phyloP scores from a whole-genome alignment of 92 coral and sea anemone species.

The Palythoa grandiflora region DNA sequence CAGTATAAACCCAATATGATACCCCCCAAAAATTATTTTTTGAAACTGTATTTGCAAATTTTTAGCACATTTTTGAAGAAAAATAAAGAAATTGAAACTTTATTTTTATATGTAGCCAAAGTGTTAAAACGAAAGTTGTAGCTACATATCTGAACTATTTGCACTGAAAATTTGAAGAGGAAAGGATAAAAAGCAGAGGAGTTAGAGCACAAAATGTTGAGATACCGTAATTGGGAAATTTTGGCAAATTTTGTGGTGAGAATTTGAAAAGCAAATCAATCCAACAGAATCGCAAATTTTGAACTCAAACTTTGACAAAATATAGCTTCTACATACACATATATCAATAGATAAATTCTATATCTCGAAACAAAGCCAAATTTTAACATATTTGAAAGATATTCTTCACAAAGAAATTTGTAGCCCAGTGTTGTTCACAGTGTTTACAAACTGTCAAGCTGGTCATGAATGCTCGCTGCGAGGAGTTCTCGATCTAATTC shows the following conservation, averaged over 20 bases:
- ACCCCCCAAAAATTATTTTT: conserved; percentile 10
- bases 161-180: conserved; percentile 27
- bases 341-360: too few relatives aligned
- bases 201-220: conserved; percentile 29
- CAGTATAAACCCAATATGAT: conserved; percentile 13
- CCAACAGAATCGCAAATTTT: too few relatives aligned
- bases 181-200: conserved; percentile 29
- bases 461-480: conserved; percentile 24
- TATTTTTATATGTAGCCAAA: conserved; percentile 13
- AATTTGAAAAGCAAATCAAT: background rate
- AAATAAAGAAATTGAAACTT: conserved; percentile 19
- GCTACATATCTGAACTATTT: conserved; percentile 25
- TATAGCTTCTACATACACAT: too few relatives aligned
- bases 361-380: too few relatives aligned
- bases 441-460: background rate
- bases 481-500: conserved; percentile 31
- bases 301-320: too few relatives aligned
- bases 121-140: conserved; percentile 11
- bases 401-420: too few relatives aligned
- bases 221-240: conserved; percentile 14
- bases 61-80: conserved; percentile 19
- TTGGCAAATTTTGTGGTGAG: conserved; percentile 6
- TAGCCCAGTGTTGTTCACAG: too few relatives aligned
- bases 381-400: too few relatives aligned
- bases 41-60: conserved; percentile 23